Base-by-base conservation (phyloP, 2,113 vertebrate species). In the Cyrtonyx montezumae region DNA sequence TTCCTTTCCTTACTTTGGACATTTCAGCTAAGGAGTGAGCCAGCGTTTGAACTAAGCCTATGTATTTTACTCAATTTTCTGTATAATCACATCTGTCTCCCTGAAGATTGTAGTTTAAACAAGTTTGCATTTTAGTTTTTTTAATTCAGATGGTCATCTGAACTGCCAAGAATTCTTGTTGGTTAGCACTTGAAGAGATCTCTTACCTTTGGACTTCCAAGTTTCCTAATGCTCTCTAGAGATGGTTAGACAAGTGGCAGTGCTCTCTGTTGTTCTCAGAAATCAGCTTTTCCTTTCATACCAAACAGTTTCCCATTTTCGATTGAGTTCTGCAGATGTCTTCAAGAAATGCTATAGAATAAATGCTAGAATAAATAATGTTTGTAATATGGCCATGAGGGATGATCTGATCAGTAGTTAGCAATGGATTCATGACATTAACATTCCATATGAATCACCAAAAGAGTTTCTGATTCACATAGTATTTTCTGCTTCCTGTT, bases 331-430 rank as follows among this genome's bases (percentile, higher is more conserved):
- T 78, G 25, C 42, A 74, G 48, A n/a, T 30, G 21, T 42, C 59
- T 62, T 78, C 46, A 45, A 22, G 67, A 53, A 17, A 73, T 62
- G 79, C 20, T 40, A 40, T 40, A 87, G 66, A 67, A 13, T 34
- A 95, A 78, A 55, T 69, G 40, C 40, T 40, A 87, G 66, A 67
- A 13, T 34, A 95, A 78, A 55, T 69, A 66, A 6, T n/a, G 12
- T 83, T 77, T 90, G 91, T 70, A 87, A 91, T 94, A 87, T 81
- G 69, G 40, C 56, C 84, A 69, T 59, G 78, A 76, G 68, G 78
- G 28, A 48, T 80, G 61, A 25, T 61, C n/a, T 81, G 94, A 68
- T 71, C 36, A 66, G 61, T 70, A 87, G 90, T 93, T 87, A 91
- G 88, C 70, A 67, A 77, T 74, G 73, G 87, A 87, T 88, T 84